Evolutionary conservation across 2,797 vertebrate species (phyloP).

Genomic region (Schizopygopsis pylzovi): DNA sequence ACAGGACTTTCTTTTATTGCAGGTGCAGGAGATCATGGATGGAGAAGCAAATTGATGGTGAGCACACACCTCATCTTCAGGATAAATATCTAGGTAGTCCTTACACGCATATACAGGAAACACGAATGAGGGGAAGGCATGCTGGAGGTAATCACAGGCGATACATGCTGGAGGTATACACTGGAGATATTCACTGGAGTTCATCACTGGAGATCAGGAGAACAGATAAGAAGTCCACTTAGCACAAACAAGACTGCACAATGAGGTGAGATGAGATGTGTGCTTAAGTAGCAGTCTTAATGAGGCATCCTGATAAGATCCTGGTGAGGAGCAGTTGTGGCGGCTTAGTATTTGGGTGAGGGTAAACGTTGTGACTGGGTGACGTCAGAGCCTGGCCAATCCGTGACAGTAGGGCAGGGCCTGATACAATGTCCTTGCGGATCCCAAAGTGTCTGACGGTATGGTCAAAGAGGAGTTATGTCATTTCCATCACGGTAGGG

Average conservation of each 20-base stretch:
- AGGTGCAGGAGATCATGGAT: no score
- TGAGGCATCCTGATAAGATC: no score
- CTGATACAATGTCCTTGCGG: no score
- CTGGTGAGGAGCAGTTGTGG: no score
- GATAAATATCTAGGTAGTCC: neutral
- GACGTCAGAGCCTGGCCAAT: no score
- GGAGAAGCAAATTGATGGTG: neutral
- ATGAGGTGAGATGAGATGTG: neutral
- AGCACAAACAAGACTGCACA: neutral
- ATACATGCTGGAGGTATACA: no score
- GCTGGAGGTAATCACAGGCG: neutral
- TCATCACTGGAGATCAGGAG: neutral
- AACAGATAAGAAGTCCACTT: neutral
- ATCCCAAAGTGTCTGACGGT: neutral
- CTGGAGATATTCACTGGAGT: neutral
- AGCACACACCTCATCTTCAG: neutral
- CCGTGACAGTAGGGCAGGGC: neutral
- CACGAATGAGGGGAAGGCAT: neutral
- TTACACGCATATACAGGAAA: neutral
- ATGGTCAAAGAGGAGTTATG: neutral
- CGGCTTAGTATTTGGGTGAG: no score
- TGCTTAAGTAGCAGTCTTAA: neutral
- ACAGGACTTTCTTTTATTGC: no score
- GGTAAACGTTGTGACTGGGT: no score
- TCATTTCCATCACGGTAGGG: neutral